Evolutionary conservation across 92 coral and sea anemone species (phyloP).

Genomic region (Phymanthus crucifer): DNA sequence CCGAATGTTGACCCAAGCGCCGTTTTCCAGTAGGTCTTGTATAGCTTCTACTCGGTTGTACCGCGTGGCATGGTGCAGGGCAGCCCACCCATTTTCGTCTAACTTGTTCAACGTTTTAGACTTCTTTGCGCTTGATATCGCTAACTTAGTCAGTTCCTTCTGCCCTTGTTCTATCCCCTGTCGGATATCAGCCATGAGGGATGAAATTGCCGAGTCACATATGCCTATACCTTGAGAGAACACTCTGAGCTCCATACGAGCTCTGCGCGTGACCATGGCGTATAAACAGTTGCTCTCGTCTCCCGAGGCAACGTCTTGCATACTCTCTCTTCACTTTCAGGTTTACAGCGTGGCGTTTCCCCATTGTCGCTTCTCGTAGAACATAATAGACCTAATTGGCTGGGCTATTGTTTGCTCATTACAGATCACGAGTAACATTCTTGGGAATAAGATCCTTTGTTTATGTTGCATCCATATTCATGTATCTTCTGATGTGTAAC

Average conservation of each 20-base stretch:
- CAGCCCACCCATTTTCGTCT: constrained; percentile 57
- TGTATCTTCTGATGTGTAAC: too few relatives aligned
- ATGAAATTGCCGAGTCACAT: not conserved
- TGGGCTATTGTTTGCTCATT: too few relatives aligned
- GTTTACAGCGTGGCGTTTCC: too few relatives aligned
- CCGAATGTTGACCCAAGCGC: constrained; percentile 44
- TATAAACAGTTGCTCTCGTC: not conserved
- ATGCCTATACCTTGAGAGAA: not conserved
- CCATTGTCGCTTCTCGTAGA: too few relatives aligned
- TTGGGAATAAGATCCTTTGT: too few relatives aligned
- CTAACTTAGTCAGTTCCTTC: not conserved
- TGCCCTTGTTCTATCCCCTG: not conserved
- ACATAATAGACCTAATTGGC: too few relatives aligned
- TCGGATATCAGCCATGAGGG: not conserved
- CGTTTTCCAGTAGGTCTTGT: constrained; percentile 45
- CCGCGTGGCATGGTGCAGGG: constrained; percentile 57
- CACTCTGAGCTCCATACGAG: not conserved
- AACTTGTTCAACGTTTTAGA: constrained; percentile 3
- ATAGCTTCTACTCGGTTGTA: constrained; percentile 56
- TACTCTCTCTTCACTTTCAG: not conserved
- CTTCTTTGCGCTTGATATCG: not conserved
- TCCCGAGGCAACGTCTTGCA: not conserved
- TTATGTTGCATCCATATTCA: too few relatives aligned
- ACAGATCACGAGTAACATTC: too few relatives aligned
- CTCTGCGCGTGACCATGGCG: not conserved